Percentiles rank a stretch among this genome's conserved stretches.
phyloP scores from a whole-genome alignment of 1,140 invertebrate species.

The Pseudachorutes palmiensis region DNA sequence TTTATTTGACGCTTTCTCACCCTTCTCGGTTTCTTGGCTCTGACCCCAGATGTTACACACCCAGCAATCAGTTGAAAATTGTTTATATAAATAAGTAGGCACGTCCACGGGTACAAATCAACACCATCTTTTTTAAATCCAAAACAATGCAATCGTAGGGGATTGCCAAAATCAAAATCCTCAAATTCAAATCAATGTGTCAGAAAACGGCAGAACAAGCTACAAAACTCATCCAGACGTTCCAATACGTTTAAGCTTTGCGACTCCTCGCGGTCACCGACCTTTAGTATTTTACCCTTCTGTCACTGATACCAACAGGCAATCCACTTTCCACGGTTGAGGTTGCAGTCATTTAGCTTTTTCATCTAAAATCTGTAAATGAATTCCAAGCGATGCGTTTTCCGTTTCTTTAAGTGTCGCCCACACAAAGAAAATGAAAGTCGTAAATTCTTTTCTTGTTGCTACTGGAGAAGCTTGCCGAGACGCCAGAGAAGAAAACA shows the following conservation, averaged over 20 bases:
- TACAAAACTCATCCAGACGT: too few relatives aligned
- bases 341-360: too few relatives aligned
- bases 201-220: too few relatives aligned
- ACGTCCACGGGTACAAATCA: not conserved
- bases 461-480: not conserved
- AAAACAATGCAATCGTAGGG: too few relatives aligned
- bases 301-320: too few relatives aligned
- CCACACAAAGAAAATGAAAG: not conserved
- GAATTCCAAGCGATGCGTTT: not conserved
- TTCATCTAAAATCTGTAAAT: not conserved
- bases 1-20: not conserved
- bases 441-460: not conserved
- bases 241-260: too few relatives aligned
- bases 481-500: too few relatives aligned
- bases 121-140: not conserved
- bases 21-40: not conserved
- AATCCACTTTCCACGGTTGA: too few relatives aligned
- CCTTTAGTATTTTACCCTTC: too few relatives aligned
- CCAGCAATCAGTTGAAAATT: not conserved
- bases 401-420: not conserved
- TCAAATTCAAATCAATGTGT: too few relatives aligned
- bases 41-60: slow-evolving; percentile 12
- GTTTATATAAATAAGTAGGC: not conserved
- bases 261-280: too few relatives aligned
- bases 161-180: too few relatives aligned